phyloP scores from a whole-genome alignment of 1,140 invertebrate genomes.

The Tetragonula clypearis region DNA sequence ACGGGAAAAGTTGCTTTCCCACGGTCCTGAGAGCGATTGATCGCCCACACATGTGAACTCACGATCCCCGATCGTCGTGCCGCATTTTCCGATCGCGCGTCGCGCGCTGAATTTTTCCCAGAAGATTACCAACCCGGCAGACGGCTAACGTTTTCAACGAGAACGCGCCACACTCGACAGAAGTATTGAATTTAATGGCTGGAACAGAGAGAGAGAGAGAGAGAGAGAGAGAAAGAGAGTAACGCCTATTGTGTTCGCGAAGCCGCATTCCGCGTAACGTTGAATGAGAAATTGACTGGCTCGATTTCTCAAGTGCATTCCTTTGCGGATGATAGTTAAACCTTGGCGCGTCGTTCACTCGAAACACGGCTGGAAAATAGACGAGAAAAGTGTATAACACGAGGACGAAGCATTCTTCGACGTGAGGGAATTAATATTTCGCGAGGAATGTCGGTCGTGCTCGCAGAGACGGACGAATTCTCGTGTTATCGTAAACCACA shows the following conservation, averaged over 20 bases:
- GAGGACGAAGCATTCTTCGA: not conserved
- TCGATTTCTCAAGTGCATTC: conserved; percentile 67
- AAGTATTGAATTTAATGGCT: conserved; percentile 25
- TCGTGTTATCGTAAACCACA: no score
- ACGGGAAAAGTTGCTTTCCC: conserved; percentile 40
- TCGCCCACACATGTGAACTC: conserved; percentile 14
- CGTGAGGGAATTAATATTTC: not conserved
- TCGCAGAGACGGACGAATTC: no score
- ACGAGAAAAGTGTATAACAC: not conserved
- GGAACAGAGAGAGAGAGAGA: not conserved
- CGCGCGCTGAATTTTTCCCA: conserved; percentile 35
- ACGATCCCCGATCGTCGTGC: conserved; percentile 9
- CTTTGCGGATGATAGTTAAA: conserved; percentile 39
- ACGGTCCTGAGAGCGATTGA: conserved; percentile 41
- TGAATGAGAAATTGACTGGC: conserved; percentile 40
- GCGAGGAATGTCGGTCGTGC: not conserved
- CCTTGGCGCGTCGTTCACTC: not conserved
- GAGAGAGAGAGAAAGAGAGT: not conserved
- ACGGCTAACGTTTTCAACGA: conserved; percentile 24
- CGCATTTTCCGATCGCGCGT: conserved; percentile 35
- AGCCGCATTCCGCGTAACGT: conserved; percentile 14
- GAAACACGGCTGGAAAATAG: not conserved
- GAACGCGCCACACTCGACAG: conserved; percentile 9
- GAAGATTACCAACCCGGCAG: conserved; percentile 39
- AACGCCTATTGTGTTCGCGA: conserved; percentile 26